A percentile compares a stretch with the other conserved stretches of the same genome.
Conservation (phyloP, 37 sponge, comb jelly and placozoan species). For the Sycon ciliatum region DNA sequence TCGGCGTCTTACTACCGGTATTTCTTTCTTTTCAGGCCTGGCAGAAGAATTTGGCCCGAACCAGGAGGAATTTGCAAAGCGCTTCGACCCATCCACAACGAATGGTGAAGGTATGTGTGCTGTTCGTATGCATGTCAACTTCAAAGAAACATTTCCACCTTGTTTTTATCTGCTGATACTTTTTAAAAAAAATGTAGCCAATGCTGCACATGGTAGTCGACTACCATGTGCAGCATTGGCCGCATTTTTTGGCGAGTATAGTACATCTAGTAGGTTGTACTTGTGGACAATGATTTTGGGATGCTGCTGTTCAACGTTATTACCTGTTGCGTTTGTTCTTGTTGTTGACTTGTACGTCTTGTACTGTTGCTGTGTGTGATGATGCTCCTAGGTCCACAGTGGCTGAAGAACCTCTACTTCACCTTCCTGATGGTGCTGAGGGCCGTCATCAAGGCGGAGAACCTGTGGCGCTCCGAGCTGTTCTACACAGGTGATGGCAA, state of each 20-base stretch:
- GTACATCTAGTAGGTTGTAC: neutral
- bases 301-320: no score
- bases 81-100: slow-evolving; percentile 75
- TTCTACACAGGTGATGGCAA: slow-evolving; percentile 75
- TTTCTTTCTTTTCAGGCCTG: no score
- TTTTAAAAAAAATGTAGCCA: no score
- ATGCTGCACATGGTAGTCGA: no score
- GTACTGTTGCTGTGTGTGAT: neutral
- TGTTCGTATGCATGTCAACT: no score
- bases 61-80: slow-evolving; percentile 74
- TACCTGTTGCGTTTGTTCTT: no score
- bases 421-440: slow-evolving; percentile 77
- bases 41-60: no score
- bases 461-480: slow-evolving; percentile 35
- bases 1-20: no score
- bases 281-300: neutral
- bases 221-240: neutral
- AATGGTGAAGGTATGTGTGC: slow-evolving; percentile 62
- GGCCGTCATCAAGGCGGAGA: slow-evolving; percentile 75
- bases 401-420: slow-evolving; percentile 95
- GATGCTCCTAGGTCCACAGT: slow-evolving; percentile 63
- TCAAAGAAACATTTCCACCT: neutral
- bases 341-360: neutral
- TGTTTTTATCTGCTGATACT: no score
- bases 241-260: neutral